Evolutionary conservation across 1,140 invertebrate genomes (phyloP), one percentile per base, ranked within the genome.

Genomic region (Cotesia glomerata): DNA sequence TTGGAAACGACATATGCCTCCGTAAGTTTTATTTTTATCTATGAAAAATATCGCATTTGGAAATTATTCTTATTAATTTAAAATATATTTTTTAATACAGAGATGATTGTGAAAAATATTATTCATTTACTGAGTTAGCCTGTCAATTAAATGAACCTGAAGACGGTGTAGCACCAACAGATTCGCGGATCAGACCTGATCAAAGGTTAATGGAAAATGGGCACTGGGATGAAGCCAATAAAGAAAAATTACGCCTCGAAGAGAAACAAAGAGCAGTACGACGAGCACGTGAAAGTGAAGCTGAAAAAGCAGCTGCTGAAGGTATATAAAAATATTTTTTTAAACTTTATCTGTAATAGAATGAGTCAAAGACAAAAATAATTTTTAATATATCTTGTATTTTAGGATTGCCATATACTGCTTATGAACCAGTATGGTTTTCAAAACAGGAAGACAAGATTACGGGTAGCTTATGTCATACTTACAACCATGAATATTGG

Each of bases 201-300:
- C 97, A 99, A 88, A 91, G 97, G 59, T 90, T 98, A 56, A 99
- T 99, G 98, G 98, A 99, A 86, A 91, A 97, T 70, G 97, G 96
- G 5, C 81, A 89, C 14, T 99, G 98, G 97, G 97, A 99, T 79
- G 96, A 97, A 78, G 98, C 98, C 36, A 99, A 99, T 88, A 85
- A 90, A 13, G 93, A 95, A 80, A 99, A 99, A 87, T 83, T 93
- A 34, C 88, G 93, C 58, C 87, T 99, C 1, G 98, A 99, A 87
- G 97, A 99, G 81, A 98, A 99, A 86, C 98, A 99, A 87, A 90
- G 95, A 68, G 85, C 89, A 18, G 90, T 87, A 56, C 88, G 95
- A 56, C 89, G 94, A 72, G 80, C 89, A 74, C 89, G 94, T 0
- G 97, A 98, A 85, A 82, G 89, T 11, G 93, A 94, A 70, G 93